Conservation (phyloP, 2,888 invertebrate species). For the Diarsia brunnea region DNA sequence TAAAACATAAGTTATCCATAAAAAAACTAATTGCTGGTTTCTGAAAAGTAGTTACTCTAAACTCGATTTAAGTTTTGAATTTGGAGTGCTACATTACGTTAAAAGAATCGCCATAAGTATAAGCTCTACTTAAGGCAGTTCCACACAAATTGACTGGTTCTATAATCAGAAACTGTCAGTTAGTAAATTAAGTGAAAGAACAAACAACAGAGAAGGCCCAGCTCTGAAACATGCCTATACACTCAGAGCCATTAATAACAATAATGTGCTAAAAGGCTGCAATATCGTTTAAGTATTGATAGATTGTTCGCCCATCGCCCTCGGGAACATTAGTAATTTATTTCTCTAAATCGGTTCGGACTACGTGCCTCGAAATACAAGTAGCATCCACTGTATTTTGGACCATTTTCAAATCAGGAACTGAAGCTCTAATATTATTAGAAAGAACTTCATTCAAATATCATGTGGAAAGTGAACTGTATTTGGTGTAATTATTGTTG, state of each 20-base stretch:
- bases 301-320: conserved; percentile 55
- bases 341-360: conserved; percentile 60
- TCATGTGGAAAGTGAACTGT: neutral
- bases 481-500: neutral
- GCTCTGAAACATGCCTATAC: conserved; percentile 14
- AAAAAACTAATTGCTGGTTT: neutral
- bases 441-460: conserved; percentile 1
- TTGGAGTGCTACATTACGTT: neutral
- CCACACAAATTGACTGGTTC: neutral
- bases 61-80: neutral
- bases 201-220: conserved; percentile 1
- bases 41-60: neutral
- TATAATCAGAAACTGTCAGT: neutral
- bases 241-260: conserved; percentile 51
- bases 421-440: conserved; percentile 20
- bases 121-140: neutral
- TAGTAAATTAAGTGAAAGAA: neutral
- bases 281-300: conserved; percentile 63
- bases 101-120: too few relatives aligned
- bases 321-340: conserved; percentile 59
- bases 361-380: conserved; percentile 61
- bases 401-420: conserved; percentile 32
- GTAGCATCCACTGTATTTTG: conserved; percentile 28
- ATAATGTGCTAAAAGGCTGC: conserved; percentile 58
- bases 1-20: neutral